Percentiles rank a stretch among this genome's conserved stretches.
Conservation (phyloP, 2,113 vertebrate species). For the Carettochelys insculpta region DNA sequence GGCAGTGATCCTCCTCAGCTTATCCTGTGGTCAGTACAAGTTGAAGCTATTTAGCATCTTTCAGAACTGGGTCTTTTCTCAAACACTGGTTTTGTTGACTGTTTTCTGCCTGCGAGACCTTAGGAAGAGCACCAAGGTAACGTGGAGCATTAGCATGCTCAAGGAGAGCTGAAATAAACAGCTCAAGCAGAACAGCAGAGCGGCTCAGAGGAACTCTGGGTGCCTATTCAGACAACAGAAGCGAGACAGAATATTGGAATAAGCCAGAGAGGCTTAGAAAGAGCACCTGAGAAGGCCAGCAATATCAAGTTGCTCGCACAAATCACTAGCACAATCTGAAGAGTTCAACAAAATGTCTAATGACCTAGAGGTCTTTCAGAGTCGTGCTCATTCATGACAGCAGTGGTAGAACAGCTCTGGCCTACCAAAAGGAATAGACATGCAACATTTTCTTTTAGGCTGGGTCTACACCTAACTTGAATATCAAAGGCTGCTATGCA, state of each 20-base stretch:
- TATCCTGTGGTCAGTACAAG: background rate
- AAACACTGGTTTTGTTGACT: background rate
- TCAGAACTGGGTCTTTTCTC: rapidly evolving
- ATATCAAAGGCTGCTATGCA: too few relatives aligned
- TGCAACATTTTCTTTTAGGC: conserved; percentile 7
- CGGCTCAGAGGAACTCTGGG: background rate
- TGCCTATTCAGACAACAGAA: background rate
- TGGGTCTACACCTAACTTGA: too few relatives aligned
- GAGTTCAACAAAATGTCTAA: background rate
- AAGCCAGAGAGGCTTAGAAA: background rate
- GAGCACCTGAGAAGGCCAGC: background rate
- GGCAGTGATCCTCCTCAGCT: background rate
- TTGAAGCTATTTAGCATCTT: background rate
- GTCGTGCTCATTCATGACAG: background rate
- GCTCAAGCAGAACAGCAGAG: background rate
- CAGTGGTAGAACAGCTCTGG: conserved; percentile 1
- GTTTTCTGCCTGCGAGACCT: background rate
- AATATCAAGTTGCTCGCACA: background rate
- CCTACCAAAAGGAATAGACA: conserved; percentile 17
- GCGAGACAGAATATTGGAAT: background rate
- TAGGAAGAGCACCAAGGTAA: background rate
- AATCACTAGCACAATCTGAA: background rate
- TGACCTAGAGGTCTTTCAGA: background rate
- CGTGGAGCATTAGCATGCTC: background rate
- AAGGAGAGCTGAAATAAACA: rapidly evolving